Base-by-base conservation (phyloP, 2,888 invertebrate genomes). In the Horisme vitalbata region DNA sequence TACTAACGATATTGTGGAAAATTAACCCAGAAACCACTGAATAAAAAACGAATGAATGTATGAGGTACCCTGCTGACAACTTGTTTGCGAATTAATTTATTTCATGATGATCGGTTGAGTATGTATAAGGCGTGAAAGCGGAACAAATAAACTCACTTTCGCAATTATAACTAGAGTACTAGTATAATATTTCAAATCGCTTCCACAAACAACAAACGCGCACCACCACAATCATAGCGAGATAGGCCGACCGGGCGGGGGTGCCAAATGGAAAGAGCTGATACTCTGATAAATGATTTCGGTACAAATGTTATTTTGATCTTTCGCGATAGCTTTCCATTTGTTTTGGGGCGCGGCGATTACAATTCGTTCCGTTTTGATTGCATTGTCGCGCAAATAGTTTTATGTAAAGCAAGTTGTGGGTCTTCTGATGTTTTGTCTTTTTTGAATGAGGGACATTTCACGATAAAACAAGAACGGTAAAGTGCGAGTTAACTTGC, bases 231-330 rank as follows among this genome's bases (percentile, higher is more conserved):
- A 55, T 60, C 47, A 59, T 51, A 58, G 65, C 68, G 63, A 56
- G 58, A 63, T 55, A 63, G 61, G 63, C 62, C 59, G 55, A 68
- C 57, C 18, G 6, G 18, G 65, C 61, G 65, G 75, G 78, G 77
- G 67, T 64, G 71, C 70, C 79, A 78, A 85, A 83, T 83, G 83
- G 83, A 81, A 86, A 84, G 74, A 76, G 83, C 82, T 81, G 83
- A 82, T 78, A 68, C 67, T 66, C 80, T 86, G 86, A 85, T 85
- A 85, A 86, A 86, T 86, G 86, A 85, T 83, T 84, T 79, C 70
- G 74, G 77, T 78, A 84, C 83, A 85, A 85, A 86, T 85, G 86
- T 83, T 83, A 81, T 83, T 84, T 81, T 83, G 85, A 86, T 85
- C 83, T 81, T 71, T 43, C 41, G 71, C 82, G 83, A 86, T 85